phyloP scores from a whole-genome alignment of 2,888 invertebrate species.

The Scaptomyza flava region DNA sequence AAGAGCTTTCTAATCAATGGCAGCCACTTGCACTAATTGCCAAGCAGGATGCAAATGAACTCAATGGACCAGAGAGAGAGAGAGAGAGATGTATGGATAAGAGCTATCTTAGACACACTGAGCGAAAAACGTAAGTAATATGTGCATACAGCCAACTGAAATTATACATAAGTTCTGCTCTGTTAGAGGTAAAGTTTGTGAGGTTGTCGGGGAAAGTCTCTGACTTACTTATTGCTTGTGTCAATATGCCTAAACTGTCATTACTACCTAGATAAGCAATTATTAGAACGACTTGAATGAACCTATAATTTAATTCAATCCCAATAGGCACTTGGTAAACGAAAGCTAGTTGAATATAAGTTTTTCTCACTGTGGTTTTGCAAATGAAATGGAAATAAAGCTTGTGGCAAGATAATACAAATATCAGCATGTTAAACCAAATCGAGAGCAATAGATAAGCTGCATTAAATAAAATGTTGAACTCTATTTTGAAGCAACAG shows the following conservation, averaged over 20 bases:
- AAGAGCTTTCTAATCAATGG: conserved; percentile 51
- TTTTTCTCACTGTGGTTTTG: conserved; percentile 5
- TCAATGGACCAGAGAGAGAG: conserved; percentile 8
- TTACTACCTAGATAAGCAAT: no score
- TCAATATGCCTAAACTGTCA: no score
- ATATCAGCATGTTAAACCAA: conserved; percentile 20
- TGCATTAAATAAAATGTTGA: conserved; percentile 4
- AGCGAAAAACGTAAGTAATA: neutral
- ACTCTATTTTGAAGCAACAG: conserved; percentile 27
- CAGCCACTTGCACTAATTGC: conserved; percentile 55
- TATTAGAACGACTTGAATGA: no score
- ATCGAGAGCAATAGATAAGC: conserved; percentile 50
- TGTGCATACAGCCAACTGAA: no score
- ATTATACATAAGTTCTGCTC: no score
- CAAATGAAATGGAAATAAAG: conserved; percentile 37
- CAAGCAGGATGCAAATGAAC: conserved; percentile 43
- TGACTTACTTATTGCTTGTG: no score
- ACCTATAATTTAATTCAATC: no score
- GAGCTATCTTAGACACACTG: neutral
- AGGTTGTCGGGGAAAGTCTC: no score
- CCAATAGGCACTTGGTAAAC: no score
- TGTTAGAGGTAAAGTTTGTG: no score
- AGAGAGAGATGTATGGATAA: neutral
- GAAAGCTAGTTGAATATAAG: no score
- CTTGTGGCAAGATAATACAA: conserved; percentile 36